These are phyloP conservation scores for Odontothrips loti DNA, from an alignment of 2,888 invertebrate genomes.

Conservation along the genomic window DNA sequence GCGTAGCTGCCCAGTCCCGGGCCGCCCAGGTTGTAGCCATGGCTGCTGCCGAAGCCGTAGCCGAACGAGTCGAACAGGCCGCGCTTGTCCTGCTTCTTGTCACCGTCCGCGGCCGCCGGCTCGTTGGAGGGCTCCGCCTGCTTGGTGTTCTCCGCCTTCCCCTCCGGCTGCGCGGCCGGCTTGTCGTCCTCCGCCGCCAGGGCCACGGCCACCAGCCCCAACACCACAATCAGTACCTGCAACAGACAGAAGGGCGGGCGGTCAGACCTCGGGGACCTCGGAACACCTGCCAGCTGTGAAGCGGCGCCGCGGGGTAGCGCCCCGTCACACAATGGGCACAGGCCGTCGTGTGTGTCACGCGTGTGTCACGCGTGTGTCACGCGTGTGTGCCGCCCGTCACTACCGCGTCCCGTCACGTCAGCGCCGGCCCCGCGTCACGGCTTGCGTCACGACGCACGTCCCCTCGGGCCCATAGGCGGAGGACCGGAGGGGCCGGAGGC, in stretches of 20 bases:
- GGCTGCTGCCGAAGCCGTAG: conserved; percentile 39
- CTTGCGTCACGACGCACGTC: no score
- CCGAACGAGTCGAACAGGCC: conserved; percentile 38
- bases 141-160: conserved; percentile 39
- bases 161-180: conserved; percentile 36
- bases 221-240: conserved; percentile 33
- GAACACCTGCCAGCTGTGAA: not conserved
- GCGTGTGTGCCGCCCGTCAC: not conserved
- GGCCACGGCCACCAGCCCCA: conserved; percentile 28
- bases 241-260: not conserved
- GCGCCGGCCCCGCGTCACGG: not conserved
- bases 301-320: no score
- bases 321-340: not conserved
- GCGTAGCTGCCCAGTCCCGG: conserved; percentile 34
- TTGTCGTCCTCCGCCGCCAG: conserved; percentile 32
- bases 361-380: not conserved
- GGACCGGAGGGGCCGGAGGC: no score
- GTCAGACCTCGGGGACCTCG: conserved; percentile 38
- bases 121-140: conserved; percentile 34
- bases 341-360: not conserved
- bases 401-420: no score
- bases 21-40: conserved; percentile 35
- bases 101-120: not conserved
- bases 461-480: no score
- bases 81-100: conserved; percentile 37